Base-by-base conservation (phyloP, 2,797 vertebrate species). In the Rhinogobio ventralis region DNA sequence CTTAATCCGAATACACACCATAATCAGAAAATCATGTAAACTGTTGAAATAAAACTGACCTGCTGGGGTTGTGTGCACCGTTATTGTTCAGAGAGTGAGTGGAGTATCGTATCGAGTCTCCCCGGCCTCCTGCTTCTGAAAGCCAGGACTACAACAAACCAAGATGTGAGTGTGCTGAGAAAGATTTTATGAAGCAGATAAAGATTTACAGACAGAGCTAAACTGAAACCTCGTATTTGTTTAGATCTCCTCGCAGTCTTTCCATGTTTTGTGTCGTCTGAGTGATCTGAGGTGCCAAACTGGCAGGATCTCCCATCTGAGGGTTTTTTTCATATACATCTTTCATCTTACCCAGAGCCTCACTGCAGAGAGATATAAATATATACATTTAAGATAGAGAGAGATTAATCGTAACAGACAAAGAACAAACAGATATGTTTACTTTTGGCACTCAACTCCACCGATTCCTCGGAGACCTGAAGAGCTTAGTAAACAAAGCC, bases 271-370 rank as follows among this genome's bases (percentile, higher is more conserved):
- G 93, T 74, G 96, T 93, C 0, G 96, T 97, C 92, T 98, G 97
- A 25, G 86, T 92, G 91, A 97, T 97, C 91, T 94, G 96, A 74
- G 96, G 96, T 83, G 96, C 95, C 90, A 98, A 88, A 88, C 96
- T 97, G 83, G 94, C 92, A 1, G 96, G 97, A 90, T 98, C 96
- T 85, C 97, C 97, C 97, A 97, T 97, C 91, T 98, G 97, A 51
- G 97, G 96, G 75, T 97, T 97, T 93, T 97, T 97, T 90, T 97
- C 96, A 87, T 98, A 98, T 73, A 98, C 97, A 86, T 96, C 97
- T 93, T 97, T 98, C 97, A 98, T 98, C 92, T 97, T 97, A 91
- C 94, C 96, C 85, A 98, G 92, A 77, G 96, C 97, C 90, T 97
- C 97, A 64, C 97, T 98, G 88, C 82, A 79, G 55, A 86, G 60